Evolutionary conservation across 2,113 vertebrate genomes (phyloP).

Genomic region (Ursus arctos): DNA sequence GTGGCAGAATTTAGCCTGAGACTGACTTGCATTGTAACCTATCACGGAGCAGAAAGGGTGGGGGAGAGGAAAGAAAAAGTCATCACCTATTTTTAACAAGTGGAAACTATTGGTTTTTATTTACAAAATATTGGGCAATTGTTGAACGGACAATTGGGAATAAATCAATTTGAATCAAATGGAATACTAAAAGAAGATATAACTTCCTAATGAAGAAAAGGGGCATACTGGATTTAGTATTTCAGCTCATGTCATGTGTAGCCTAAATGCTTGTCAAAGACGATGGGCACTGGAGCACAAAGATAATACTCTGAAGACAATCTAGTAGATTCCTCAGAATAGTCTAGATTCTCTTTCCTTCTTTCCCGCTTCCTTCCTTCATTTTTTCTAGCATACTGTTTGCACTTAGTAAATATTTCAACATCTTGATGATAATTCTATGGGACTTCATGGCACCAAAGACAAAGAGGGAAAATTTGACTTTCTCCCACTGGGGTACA

Average conservation of each 20-base stretch:
- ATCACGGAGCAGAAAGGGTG: not conserved
- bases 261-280: not conserved
- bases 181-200: not conserved
- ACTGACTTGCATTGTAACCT: not conserved
- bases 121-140: not conserved
- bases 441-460: not conserved
- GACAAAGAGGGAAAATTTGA: constrained; percentile 5
- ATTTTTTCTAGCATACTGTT: not conserved
- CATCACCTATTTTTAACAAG: not conserved
- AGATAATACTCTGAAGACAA: not conserved
- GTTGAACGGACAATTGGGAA: not conserved
- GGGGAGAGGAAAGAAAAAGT: not conserved
- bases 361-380: no score
- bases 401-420: constrained; percentile 53
- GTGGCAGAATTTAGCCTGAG: not conserved
- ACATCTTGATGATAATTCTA: not conserved
- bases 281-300: not conserved
- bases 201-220: not conserved
- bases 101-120: not conserved
- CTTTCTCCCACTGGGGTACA: not conserved
- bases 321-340: not conserved
- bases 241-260: not conserved
- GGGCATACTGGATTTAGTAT: not conserved
- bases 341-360: not conserved
- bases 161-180: not conserved